Conservation (phyloP, 2,113 vertebrate genomes). For the Hystrix brachyura region DNA sequence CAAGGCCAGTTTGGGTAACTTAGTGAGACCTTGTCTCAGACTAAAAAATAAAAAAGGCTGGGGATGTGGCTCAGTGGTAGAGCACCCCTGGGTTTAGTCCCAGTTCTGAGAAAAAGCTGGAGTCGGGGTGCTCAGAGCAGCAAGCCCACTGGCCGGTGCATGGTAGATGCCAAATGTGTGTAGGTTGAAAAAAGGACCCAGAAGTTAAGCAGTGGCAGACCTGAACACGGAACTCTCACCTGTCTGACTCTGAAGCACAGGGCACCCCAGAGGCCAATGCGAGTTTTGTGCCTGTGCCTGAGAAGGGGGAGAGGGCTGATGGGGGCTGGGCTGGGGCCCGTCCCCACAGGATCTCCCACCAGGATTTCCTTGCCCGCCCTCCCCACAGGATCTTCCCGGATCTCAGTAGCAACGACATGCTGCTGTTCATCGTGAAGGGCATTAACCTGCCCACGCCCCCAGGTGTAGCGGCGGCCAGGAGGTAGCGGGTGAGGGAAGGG, state of each 20-base stretch:
- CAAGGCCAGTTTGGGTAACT: neutral
- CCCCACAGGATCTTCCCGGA: constrained; percentile 89
- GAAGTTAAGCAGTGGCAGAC: neutral
- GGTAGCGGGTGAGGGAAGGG: too few species aligned
- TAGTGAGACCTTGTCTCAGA: neutral
- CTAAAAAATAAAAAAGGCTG: neutral
- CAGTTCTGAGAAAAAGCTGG: neutral
- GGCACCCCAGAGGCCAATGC: neutral
- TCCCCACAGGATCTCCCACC: constrained; percentile 87
- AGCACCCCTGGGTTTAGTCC: neutral
- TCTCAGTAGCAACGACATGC: constrained; percentile 92
- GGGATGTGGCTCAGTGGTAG: neutral
- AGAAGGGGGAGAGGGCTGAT: neutral
- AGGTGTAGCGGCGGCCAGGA: constrained; percentile 85
- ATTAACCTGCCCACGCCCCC: constrained; percentile 92
- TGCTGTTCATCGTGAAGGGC: constrained; percentile 91
- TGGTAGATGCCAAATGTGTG: neutral
- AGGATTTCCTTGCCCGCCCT: neutral
- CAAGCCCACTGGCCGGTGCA: neutral
- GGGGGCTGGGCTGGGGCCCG: neutral
- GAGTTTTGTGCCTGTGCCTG: neutral
- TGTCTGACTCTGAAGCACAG: neutral
- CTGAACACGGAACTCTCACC: neutral
- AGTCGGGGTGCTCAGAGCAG: neutral
- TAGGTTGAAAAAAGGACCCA: neutral